Evolutionary conservation across 2,888 invertebrate species (phyloP), one percentile per base, ranked within the genome.

Genomic region (Kryphioiulus occultus): DNA sequence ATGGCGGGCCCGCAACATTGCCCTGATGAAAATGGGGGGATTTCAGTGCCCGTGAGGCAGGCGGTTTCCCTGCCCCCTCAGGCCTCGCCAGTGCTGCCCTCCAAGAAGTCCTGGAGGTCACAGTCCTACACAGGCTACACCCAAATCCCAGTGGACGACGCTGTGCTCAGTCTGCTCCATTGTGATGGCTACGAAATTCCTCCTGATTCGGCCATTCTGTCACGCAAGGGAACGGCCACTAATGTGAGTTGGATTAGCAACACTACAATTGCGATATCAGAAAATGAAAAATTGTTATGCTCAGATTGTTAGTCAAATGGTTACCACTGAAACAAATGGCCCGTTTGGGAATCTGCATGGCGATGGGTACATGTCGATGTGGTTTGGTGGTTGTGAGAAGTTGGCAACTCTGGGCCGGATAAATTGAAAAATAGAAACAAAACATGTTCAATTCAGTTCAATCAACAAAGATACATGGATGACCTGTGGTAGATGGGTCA

Each of bases 201-300:
- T 5, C 85, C 85, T 7, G 26, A 39, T 26, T 15, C 35, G 1
- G 44, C 35, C 2, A 26, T 85, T 35, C 85, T 85, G 42, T 39
- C 42, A 42, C 35, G 85, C 35, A 85, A 85, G 44, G 85, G 85
- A 5, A 85, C 85, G 15, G 85, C 85, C 39, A 85, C 85, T 17
- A 39, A 85, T 42, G 85, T 85, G 85, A 85, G 85, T 85, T 59
- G 5, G n/a, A n/a, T n/a, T n/a, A n/a, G n/a, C n/a, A n/a, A n/a
- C n/a, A n/a, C n/a, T n/a, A n/a, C n/a, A n/a, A n/a, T n/a, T n/a
- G n/a, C n/a, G n/a, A n/a, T n/a, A n/a, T n/a, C n/a, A n/a, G n/a
- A n/a, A n/a, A n/a, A n/a, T n/a, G n/a, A n/a, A n/a, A n/a, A n/a
- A n/a, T n/a, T n/a, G n/a, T n/a, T n/a, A n/a, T n/a, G n/a, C n/a